Conservation (phyloP, 2,888 invertebrate genomes). For the Drosophila cognata region DNA sequence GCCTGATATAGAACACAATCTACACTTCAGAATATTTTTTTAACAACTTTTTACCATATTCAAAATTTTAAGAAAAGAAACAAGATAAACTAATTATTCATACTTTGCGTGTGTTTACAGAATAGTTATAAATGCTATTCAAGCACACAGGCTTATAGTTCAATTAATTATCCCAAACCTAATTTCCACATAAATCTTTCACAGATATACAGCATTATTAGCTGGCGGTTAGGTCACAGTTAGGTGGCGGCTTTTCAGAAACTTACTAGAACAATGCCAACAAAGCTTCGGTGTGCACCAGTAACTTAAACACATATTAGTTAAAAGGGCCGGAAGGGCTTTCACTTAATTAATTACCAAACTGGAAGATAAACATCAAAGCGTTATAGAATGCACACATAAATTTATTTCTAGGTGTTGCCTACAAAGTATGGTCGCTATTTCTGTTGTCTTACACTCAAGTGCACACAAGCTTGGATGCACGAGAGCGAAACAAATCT, state of each 20-base stretch:
- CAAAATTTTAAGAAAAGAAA: background rate
- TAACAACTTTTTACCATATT: background rate
- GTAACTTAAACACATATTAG: constrained; percentile 55
- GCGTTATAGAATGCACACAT: constrained; percentile 65
- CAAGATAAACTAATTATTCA: background rate
- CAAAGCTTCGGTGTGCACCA: constrained; percentile 34
- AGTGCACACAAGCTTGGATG: constrained; percentile 61
- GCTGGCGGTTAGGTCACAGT: background rate
- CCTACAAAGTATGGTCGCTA: constrained; percentile 38
- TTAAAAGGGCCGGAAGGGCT: constrained; percentile 49
- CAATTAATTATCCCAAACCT: background rate
- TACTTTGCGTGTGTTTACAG: background rate
- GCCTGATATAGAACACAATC: background rate
- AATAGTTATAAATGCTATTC: background rate
- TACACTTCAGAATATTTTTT: background rate
- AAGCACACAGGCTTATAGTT: background rate
- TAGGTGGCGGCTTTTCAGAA: constrained; percentile 2
- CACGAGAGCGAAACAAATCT: constrained; percentile 77
- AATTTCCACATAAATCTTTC: background rate
- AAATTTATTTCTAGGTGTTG: constrained; percentile 32
- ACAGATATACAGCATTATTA: background rate
- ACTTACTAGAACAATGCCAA: background rate
- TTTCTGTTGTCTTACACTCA: constrained; percentile 70
- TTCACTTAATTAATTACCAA: constrained; percentile 80
- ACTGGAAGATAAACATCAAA: constrained; percentile 76